Evolutionary conservation across 2,888 invertebrate genomes (phyloP).

Genomic region (Junonia oenone): DNA sequence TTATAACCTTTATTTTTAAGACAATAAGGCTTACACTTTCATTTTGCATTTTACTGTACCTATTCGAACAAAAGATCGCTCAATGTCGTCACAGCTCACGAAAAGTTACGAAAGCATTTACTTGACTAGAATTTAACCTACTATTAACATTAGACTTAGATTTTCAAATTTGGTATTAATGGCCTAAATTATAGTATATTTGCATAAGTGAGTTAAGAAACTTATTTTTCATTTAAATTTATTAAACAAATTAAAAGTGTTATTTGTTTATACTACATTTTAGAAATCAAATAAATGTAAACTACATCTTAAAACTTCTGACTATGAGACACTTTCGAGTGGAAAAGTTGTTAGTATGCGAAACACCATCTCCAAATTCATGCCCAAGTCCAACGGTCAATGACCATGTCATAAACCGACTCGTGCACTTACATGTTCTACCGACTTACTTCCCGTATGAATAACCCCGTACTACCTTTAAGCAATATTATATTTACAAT

Average conservation of each 20-base stretch:
- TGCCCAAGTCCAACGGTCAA: constrained; percentile 56
- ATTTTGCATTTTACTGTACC: constrained; percentile 2
- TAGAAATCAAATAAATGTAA: constrained; percentile 19
- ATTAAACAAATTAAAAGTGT: background rate
- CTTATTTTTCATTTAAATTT: too few relatives aligned
- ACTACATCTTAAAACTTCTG: constrained; percentile 19
- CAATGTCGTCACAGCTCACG: constrained; percentile 65
- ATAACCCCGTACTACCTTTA: background rate
- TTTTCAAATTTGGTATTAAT: too few relatives aligned
- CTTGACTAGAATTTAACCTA: background rate
- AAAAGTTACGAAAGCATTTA: constrained; percentile 66
- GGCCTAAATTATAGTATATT: too few relatives aligned
- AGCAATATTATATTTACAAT: background rate
- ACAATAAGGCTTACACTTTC: constrained; percentile 10
- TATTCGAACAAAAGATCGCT: constrained; percentile 56
- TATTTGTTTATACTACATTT: background rate
- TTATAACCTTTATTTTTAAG: constrained; percentile 8
- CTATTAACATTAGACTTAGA: too few relatives aligned
- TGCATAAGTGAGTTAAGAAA: too few relatives aligned
- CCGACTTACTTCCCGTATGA: constrained; percentile 14
- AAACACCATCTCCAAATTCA: constrained; percentile 45
- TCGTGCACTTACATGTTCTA: constrained; percentile 19
- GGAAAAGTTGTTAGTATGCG: constrained; percentile 47
- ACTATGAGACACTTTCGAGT: constrained; percentile 26
- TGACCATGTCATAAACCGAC: constrained; percentile 44